Evolutionary conservation across 2,888 invertebrate genomes (phyloP).

Genomic region (Aspidiotus destructor): DNA sequence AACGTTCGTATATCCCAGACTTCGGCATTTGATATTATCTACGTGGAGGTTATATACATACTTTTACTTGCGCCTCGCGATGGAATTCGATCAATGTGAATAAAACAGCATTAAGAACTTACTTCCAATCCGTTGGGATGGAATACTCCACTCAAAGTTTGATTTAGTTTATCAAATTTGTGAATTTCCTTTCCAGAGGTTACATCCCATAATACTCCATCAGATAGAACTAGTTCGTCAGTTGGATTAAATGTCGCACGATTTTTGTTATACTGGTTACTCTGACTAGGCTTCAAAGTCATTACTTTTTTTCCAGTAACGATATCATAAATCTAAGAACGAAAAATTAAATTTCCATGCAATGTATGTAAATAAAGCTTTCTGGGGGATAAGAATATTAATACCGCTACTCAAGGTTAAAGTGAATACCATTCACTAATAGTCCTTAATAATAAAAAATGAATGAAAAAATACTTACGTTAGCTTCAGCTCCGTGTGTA

Average conservation of each 20-base stretch:
- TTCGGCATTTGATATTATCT: constrained; percentile 93
- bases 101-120: constrained; percentile 36
- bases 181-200: constrained; percentile 79
- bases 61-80: background rate
- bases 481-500: constrained; percentile 72
- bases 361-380: background rate
- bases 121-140: constrained; percentile 92
- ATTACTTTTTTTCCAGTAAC: constrained; percentile 63
- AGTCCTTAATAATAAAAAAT: too few species aligned
- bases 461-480: constrained; percentile 49
- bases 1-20: constrained; percentile 96
- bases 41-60: constrained; percentile 30
- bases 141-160: constrained; percentile 87
- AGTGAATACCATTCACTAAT: background rate
- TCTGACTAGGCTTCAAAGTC: constrained; percentile 66
- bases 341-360: constrained; percentile 31
- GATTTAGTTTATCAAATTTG: constrained; percentile 95
- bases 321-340: constrained; percentile 72
- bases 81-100: background rate
- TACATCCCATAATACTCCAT: constrained; percentile 93
- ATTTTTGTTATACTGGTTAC: constrained; percentile 89
- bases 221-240: constrained; percentile 87
- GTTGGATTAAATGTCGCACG: constrained; percentile 87
- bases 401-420: background rate
- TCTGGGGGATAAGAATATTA: background rate